Evolutionary conservation across 2,888 invertebrate genomes (phyloP), one percentile per base, ranked within the genome.

Genomic region (Erannis defoliaria): DNA sequence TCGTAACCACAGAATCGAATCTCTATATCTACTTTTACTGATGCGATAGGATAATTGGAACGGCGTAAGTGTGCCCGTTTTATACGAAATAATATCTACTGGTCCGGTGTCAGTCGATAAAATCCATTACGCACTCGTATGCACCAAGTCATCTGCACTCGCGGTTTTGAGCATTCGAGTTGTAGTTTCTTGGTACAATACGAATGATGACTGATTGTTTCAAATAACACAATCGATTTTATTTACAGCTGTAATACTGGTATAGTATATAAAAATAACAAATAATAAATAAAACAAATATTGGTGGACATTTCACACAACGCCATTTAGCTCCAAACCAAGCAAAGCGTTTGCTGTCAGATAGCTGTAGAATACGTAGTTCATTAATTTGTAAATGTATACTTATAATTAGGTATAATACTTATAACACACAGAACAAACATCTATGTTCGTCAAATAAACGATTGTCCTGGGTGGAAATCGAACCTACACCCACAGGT

Each of bases 11-110:
- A 65, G 68, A 70, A 77, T 76, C 72, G 72, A 75, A 60, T 62
- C 59, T 70, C 72, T 72, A 72, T 78, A 75, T 74, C 75, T 73
- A 75, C 73, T 78, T 77, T 76, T 74, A 76, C 75, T 70, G 75
- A 76, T 74, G 69, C 72, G 72, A 76, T 76, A 72, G 67, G 63
- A 72, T 81, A 82, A 84, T 84, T 80, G 74, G 79, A 81, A 73
- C 78, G 72, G 68, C 70, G 69, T 77, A 76, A 81, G 78, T 79
- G 76, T 74, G 68, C 61, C 68, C 69, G 76, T 80, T 78, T 74
- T 71, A 73, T 73, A 68, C 70, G 64, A 79, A 75, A 81, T 78
- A 77, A n/a, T 79, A 78, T 81, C 71, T 71, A 80, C 76, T 74
- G 64, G 71, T 68, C 66, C 55, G 53, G 58, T 68, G 62, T 70